Conservation (phyloP, 2,888 invertebrate species). For the Sarcophaga caerulescens region DNA sequence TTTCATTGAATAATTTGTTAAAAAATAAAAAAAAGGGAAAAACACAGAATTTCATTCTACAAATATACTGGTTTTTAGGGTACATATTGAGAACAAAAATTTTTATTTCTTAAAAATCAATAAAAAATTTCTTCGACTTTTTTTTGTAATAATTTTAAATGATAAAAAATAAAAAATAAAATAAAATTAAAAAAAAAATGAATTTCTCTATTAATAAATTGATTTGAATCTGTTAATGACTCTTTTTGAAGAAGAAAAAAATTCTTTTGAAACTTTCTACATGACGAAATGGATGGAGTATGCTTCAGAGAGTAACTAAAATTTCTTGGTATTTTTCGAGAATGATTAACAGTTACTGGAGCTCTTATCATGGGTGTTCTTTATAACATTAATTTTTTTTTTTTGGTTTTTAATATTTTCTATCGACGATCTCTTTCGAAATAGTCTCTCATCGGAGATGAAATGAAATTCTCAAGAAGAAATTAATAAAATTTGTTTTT, state of each 20-base stretch:
- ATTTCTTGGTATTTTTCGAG: not conserved
- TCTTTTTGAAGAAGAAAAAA: constrained; percentile 24
- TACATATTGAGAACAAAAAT: no score
- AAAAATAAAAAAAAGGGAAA: no score
- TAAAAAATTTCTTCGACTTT: no score
- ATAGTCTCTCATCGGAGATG: not conserved
- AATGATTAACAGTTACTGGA: not conserved
- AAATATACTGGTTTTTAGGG: not conserved
- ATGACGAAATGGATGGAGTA: not conserved
- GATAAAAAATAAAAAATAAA: constrained; percentile 3
- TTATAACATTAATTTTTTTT: no score
- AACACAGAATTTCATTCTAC: no score
- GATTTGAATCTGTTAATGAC: constrained; percentile 59
- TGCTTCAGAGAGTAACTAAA: not conserved
- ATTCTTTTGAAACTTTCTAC: constrained; percentile 50
- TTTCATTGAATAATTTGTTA: constrained; percentile 20
- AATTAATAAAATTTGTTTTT: constrained; percentile 59
- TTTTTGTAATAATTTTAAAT: no score
- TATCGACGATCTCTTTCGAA: not conserved
- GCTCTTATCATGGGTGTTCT: constrained; percentile 58
- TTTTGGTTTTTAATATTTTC: no score
- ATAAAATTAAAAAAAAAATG: constrained; percentile 30
- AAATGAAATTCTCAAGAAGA: constrained; percentile 53
- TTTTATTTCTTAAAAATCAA: no score
- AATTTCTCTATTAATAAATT: constrained; percentile 61